phyloP scores from a whole-genome alignment of 37 sponge, comb jelly and placozoan genomes.

The Hormiphora californensis region DNA sequence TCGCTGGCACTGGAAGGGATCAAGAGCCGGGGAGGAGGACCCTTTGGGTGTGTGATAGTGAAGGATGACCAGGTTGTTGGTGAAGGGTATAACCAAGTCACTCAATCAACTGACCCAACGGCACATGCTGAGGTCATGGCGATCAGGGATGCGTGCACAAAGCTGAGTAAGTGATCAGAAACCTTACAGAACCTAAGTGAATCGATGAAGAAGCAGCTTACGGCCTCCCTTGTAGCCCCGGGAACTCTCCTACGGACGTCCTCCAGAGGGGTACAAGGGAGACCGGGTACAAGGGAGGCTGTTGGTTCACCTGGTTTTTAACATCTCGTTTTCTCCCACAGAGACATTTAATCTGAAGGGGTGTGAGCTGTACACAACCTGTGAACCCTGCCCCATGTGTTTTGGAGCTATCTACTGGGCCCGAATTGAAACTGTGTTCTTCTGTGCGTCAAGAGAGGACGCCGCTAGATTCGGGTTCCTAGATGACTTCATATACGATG shows the following conservation, averaged over 20 bases:
- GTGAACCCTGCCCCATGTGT: conserved; percentile 45
- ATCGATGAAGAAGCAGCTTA: too few species aligned
- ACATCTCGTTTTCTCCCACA: too few species aligned
- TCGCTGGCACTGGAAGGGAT: background rate
- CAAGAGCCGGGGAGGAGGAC: background rate
- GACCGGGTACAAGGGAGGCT: too few species aligned
- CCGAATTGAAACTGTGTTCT: background rate
- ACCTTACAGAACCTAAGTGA: too few species aligned
- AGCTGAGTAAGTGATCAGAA: background rate
- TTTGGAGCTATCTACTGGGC: conserved; percentile 29
- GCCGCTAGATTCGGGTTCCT: background rate
- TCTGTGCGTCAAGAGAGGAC: background rate
- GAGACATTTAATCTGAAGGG: background rate
- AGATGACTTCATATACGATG: background rate
- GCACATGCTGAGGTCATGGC: background rate
- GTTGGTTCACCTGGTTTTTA: too few species aligned
- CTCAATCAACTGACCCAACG: background rate
- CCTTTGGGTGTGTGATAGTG: background rate
- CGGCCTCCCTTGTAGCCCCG: too few species aligned
- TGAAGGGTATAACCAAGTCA: background rate
- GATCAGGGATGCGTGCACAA: conserved; percentile 23
- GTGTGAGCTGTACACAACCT: conserved; percentile 42
- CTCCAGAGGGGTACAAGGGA: too few species aligned
- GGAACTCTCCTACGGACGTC: too few species aligned
- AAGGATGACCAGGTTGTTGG: background rate